These are phyloP conservation scores for Phrynosoma blainvillii DNA, from an alignment of 2,113 vertebrate genomes.

Conservation along the genomic window DNA sequence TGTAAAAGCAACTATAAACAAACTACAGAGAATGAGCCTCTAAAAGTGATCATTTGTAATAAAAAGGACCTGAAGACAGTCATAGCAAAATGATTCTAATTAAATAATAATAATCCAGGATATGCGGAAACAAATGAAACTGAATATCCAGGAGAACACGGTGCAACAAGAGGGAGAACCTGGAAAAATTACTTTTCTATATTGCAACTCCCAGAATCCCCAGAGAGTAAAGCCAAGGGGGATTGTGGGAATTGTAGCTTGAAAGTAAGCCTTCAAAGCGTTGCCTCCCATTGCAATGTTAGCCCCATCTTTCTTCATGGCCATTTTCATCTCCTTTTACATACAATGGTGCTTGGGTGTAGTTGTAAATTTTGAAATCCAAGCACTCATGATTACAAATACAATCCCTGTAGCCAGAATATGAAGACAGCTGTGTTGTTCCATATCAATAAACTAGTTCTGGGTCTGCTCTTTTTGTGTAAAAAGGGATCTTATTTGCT, in stretches of 20 bases:
- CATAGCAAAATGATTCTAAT: conserved; percentile 34
- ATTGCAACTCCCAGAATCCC: background rate
- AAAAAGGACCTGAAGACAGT: background rate
- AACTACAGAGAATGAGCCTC: background rate
- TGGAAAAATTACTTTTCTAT: background rate
- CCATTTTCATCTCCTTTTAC: background rate
- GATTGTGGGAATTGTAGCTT: too few species aligned
- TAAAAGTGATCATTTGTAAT: conserved; percentile 34
- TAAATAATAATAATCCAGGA: background rate
- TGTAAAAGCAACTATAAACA: conserved; percentile 3
- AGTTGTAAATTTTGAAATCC: background rate
- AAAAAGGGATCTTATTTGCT: too few species aligned
- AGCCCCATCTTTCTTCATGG: background rate
- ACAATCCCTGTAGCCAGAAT: background rate
- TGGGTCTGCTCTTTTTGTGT: too few species aligned
- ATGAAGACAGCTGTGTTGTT: background rate
- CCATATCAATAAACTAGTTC: too few species aligned
- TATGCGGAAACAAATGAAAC: conserved; percentile 12
- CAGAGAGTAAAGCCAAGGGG: background rate
- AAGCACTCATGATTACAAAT: background rate
- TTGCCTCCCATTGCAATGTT: too few species aligned
- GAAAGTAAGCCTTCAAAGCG: too few species aligned
- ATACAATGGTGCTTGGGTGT: background rate
- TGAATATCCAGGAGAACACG: background rate
- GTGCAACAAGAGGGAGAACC: background rate